Evolutionary conservation across 2,797 vertebrate species (phyloP).

Genomic region (Mus caroli): DNA sequence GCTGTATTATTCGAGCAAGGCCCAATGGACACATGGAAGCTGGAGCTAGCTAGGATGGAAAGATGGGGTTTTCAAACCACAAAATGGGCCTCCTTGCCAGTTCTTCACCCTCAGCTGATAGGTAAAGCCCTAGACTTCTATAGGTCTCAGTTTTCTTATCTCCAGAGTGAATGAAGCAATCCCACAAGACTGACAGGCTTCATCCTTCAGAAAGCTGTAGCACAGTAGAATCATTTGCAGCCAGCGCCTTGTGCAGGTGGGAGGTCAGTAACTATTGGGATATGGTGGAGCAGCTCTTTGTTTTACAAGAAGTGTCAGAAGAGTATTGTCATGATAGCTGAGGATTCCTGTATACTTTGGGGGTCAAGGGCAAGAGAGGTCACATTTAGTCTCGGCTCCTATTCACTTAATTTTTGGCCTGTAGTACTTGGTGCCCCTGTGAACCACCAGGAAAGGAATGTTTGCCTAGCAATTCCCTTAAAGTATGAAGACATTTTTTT

Average conservation of each 20-base stretch:
- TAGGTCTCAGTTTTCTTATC: constrained; percentile 1
- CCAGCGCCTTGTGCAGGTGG: not conserved
- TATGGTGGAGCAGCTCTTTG: not conserved
- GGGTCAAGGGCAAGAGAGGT: not conserved
- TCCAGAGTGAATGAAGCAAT: not conserved
- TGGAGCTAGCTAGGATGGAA: not conserved
- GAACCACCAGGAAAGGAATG: not conserved
- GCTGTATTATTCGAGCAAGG: not conserved
- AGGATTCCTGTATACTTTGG: not conserved
- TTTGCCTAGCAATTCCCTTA: not conserved
- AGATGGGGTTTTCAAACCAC: not conserved
- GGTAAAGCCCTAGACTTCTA: not conserved
- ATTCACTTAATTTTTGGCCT: not conserved
- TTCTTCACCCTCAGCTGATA: not conserved
- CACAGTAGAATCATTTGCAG: not conserved
- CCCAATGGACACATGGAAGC: not conserved
- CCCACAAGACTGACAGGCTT: not conserved
- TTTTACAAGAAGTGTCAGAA: not conserved
- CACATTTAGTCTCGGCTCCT: not conserved
- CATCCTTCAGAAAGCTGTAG: not conserved
- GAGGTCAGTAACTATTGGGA: not conserved
- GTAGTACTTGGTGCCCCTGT: not conserved
- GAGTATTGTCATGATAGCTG: not conserved
- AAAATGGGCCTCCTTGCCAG: not conserved
- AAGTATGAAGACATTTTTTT: not conserved